Evolutionary conservation across 2,888 invertebrate species (phyloP).

Genomic region (Alitta virens): DNA sequence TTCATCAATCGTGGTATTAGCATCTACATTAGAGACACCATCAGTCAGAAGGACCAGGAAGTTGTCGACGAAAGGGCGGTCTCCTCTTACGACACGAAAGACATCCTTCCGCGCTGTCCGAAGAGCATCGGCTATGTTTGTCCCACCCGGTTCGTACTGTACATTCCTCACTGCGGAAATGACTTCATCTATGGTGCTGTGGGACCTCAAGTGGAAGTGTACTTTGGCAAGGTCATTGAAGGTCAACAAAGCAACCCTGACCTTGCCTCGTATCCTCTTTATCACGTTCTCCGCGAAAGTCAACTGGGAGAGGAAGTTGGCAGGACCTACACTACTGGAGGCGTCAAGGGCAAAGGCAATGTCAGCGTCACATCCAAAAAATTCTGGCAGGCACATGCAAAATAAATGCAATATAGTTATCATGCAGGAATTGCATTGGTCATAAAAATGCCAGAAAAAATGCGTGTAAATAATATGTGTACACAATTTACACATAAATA

Average conservation of each 20-base stretch:
- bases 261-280: constrained; percentile 13
- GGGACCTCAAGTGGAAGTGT: constrained; percentile 16
- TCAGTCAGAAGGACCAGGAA: constrained; percentile 25
- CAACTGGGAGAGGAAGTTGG: constrained; percentile 19
- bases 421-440: too few species aligned
- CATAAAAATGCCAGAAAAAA: too few species aligned
- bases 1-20: constrained; percentile 21
- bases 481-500: too few species aligned
- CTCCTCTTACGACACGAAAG: constrained; percentile 11
- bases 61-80: constrained; percentile 21
- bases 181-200: constrained; percentile 7
- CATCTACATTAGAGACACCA: constrained; percentile 26
- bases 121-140: constrained; percentile 23
- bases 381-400: too few species aligned
- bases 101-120: constrained; percentile 14
- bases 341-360: constrained; percentile 26
- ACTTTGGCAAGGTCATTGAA: constrained; percentile 17
- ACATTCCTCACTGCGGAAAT: constrained; percentile 8
- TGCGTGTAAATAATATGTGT: too few species aligned
- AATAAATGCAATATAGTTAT: too few species aligned
- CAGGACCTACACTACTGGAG: constrained; percentile 25
- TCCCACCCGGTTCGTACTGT: constrained; percentile 18
- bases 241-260: constrained; percentile 20
- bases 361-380: constrained; percentile 20
- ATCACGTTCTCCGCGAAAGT: constrained; percentile 20